Conservation (phyloP, 1,140 invertebrate genomes). For the Probaryconus sp. region DNA sequence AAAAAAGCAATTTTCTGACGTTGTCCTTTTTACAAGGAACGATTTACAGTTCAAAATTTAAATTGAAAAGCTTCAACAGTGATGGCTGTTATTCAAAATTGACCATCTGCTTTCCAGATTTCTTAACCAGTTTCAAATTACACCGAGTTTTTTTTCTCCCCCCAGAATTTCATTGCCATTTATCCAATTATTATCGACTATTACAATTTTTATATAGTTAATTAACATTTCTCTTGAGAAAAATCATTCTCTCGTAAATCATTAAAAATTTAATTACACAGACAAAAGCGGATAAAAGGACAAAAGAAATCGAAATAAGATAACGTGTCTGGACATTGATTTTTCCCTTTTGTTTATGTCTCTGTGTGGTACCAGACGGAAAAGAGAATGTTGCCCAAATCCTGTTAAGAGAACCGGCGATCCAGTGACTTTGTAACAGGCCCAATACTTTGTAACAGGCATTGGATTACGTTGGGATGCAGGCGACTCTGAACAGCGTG, state of each 20-base stretch:
- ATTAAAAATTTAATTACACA: too few relatives aligned
- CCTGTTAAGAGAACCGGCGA: constrained; percentile 6
- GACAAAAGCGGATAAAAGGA: constrained; percentile 1
- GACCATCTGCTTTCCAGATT: constrained; percentile 27
- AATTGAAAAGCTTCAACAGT: too few relatives aligned
- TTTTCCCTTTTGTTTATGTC: constrained; percentile 31
- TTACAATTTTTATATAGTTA: too few relatives aligned
- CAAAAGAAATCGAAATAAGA: background rate
- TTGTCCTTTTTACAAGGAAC: too few relatives aligned
- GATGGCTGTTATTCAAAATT: constrained; percentile 5
- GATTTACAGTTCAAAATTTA: too few relatives aligned
- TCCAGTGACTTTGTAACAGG: constrained; percentile 15
- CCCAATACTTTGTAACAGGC: constrained; percentile 14
- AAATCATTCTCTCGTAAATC: too few relatives aligned
- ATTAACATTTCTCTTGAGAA: too few relatives aligned
- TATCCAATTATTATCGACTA: too few relatives aligned
- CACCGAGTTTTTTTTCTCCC: constrained; percentile 32
- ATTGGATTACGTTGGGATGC: constrained; percentile 7
- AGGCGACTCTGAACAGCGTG: constrained; percentile 7
- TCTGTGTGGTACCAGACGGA: constrained; percentile 8
- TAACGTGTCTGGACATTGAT: background rate
- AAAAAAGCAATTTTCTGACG: too few relatives aligned
- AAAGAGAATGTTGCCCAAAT: constrained; percentile 41
- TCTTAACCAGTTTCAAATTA: constrained; percentile 27
- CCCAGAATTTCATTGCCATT: too few relatives aligned